phyloP scores from a whole-genome alignment of 2,888 invertebrate genomes.

The Helobdella robusta region DNA sequence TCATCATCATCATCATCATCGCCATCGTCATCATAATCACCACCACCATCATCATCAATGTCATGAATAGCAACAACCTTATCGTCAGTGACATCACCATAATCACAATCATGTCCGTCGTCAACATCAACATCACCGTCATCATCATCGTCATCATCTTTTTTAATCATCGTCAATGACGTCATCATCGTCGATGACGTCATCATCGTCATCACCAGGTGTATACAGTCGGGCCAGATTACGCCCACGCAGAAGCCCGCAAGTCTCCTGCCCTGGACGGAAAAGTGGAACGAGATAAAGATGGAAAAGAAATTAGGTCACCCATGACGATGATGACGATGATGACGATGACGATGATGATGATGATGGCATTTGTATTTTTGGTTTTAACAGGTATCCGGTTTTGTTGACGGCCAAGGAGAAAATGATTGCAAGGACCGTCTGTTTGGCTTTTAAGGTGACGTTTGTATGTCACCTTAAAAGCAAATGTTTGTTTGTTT shows the following conservation, averaged over 20 bases:
- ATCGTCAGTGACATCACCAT: background rate
- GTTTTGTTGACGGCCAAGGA: slow-evolving; percentile 93
- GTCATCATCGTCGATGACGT: background rate
- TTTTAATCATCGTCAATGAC: too few species aligned
- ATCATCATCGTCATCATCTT: background rate
- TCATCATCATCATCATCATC: background rate
- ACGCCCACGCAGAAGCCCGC: slow-evolving; percentile 96
- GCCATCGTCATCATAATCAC: background rate
- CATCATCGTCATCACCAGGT: slow-evolving; percentile 57
- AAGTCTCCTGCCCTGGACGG: slow-evolving; percentile 97
- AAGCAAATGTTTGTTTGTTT: too few species aligned
- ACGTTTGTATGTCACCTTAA: too few species aligned
- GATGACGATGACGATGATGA: slow-evolving; percentile 92
- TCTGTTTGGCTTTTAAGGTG: slow-evolving; percentile 62
- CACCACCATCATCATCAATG: slow-evolving; percentile 14
- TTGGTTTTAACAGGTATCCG: slow-evolving; percentile 62
- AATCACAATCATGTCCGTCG: slow-evolving; percentile 79
- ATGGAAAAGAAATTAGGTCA: slow-evolving; percentile 91
- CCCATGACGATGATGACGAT: slow-evolving; percentile 93
- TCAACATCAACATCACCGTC: slow-evolving; percentile 71
- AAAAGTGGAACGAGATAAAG: slow-evolving; percentile 92
- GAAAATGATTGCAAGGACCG: slow-evolving; percentile 92
- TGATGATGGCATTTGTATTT: slow-evolving; percentile 63
- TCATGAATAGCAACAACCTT: background rate
- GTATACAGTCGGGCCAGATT: slow-evolving; percentile 97